Evolutionary conservation across 2,888 invertebrate genomes (phyloP).

Genomic region (Ceratothoa steindachneri): DNA sequence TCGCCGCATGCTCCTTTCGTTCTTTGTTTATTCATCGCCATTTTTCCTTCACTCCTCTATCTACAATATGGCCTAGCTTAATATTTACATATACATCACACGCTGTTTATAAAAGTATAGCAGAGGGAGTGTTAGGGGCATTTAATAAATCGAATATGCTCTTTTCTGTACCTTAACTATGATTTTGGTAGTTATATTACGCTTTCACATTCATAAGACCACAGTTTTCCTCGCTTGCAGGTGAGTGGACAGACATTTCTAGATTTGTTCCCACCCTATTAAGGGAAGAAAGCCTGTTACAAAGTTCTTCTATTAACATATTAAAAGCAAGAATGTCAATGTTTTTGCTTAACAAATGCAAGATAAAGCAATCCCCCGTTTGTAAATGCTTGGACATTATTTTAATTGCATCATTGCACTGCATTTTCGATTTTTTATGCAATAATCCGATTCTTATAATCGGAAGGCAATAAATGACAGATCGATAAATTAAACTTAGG

Average conservation of each 20-base stretch:
- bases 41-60: too few species aligned
- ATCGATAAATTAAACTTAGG: conserved; percentile 50
- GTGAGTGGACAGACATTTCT: background rate
- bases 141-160: too few species aligned
- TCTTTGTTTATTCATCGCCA: too few species aligned
- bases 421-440: conserved; percentile 30
- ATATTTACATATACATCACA: too few species aligned
- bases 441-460: conserved; percentile 38
- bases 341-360: conserved; percentile 46
- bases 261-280: background rate
- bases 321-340: background rate
- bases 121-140: too few species aligned
- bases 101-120: too few species aligned
- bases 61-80: too few species aligned
- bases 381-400: conserved; percentile 33
- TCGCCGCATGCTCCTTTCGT: too few species aligned
- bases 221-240: background rate
- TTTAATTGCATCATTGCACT: conserved; percentile 37
- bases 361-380: conserved; percentile 47
- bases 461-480: conserved; percentile 22
- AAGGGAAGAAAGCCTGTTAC: background rate
- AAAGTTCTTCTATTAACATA: conserved; percentile 29
- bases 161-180: too few species aligned
- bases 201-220: background rate
- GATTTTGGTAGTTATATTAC: too few species aligned